Conservation (phyloP, 2,113 vertebrate species). For the Larimichthys crocea region DNA sequence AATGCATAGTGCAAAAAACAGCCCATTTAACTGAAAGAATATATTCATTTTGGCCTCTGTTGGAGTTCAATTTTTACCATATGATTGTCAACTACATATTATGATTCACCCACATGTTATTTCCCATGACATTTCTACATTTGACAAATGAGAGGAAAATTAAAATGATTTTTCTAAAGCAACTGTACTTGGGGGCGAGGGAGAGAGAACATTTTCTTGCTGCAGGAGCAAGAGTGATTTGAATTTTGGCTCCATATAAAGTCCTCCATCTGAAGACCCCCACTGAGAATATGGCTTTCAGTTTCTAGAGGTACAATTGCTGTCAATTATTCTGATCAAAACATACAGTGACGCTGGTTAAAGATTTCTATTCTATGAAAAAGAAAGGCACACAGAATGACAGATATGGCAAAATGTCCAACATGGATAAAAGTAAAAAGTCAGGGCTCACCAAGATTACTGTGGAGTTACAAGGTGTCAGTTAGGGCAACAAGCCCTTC, state of each 20-base stretch:
- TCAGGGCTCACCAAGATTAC: constrained; percentile 10
- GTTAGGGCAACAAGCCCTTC: neutral
- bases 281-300: neutral
- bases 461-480: neutral
- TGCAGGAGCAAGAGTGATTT: constrained; percentile 6
- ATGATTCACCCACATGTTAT: neutral
- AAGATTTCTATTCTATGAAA: neutral
- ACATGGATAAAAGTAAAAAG: constrained; percentile 8
- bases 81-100: neutral
- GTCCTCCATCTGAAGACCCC: neutral
- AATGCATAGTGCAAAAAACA: neutral
- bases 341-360: neutral
- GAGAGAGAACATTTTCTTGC: neutral
- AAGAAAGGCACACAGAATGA: neutral
- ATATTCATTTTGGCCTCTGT: neutral
- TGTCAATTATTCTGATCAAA: constrained; percentile 26
- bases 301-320: neutral
- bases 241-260: constrained; percentile 3
- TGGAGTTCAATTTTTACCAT: neutral
- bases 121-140: constrained; percentile 14
- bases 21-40: neutral
- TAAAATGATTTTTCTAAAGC: constrained; percentile 11
- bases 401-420: constrained; percentile 3
- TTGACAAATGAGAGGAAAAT: constrained; percentile 9
- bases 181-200: neutral